phyloP scores from a whole-genome alignment of 2,888 invertebrate species.

The Allolobophora icterica region DNA sequence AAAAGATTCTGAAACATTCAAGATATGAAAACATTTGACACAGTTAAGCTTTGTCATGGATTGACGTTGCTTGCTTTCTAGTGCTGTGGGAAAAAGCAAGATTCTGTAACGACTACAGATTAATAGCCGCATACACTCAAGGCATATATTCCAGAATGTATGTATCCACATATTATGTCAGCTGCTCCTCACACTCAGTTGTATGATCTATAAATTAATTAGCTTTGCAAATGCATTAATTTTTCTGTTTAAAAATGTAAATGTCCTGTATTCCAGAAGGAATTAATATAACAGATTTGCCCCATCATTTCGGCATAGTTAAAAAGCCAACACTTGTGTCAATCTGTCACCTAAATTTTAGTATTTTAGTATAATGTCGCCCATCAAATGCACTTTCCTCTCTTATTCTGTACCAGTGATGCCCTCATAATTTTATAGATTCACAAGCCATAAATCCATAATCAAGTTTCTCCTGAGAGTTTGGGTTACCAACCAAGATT shows the following conservation, averaged over 20 bases:
- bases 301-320: neutral
- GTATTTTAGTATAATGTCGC: too few species aligned
- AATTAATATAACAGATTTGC: neutral
- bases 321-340: neutral
- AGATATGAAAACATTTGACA: neutral
- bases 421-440: neutral
- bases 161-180: neutral
- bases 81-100: neutral
- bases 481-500: neutral
- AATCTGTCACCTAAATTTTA: slow-evolving; percentile 6
- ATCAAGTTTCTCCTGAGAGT: too few species aligned
- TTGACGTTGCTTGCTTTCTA: neutral
- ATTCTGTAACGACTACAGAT: neutral
- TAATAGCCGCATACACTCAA: neutral
- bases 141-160: neutral
- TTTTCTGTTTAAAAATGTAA: neutral
- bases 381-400: neutral
- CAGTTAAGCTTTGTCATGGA: neutral
- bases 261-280: neutral
- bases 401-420: neutral
- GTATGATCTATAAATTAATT: neutral
- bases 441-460: neutral
- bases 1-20: neutral
- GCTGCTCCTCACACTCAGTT: neutral
- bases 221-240: neutral